Percentiles rank a stretch among this genome's conserved stretches.
Evolutionary conservation across 2,797 vertebrate genomes (phyloP).

Genomic region (Karalla daura): DNA sequence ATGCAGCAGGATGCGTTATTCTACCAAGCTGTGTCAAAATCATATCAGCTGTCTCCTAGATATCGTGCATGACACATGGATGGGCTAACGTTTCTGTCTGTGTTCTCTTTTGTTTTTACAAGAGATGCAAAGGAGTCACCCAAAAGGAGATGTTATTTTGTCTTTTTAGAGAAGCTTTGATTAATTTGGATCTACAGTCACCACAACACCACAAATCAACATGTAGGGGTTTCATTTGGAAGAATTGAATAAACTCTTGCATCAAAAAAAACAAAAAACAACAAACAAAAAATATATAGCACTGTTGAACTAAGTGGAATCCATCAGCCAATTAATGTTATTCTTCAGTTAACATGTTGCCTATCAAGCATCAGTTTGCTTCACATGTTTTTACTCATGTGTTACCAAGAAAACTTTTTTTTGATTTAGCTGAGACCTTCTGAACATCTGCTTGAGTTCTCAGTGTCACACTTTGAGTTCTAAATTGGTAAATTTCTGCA

Average conservation of each 20-base stretch:
- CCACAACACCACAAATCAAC: too few relatives aligned
- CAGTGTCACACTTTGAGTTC: constrained; percentile 63
- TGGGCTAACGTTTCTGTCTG: constrained; percentile 37
- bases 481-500: constrained; percentile 73
- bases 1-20: constrained; percentile 41
- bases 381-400: constrained; percentile 33
- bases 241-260: too few relatives aligned
- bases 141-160: too few relatives aligned
- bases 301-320: too few relatives aligned
- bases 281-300: not conserved
- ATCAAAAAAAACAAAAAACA: not conserved
- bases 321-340: not conserved
- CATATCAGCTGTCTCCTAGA: constrained; percentile 37
- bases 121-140: too few relatives aligned
- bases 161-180: too few relatives aligned
- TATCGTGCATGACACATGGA: constrained; percentile 47
- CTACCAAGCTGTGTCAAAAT: constrained; percentile 51
- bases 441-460: constrained; percentile 67
- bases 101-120: constrained; percentile 7
- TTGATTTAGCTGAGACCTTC: constrained; percentile 46
- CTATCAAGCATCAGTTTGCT: constrained; percentile 10
- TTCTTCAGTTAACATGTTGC: not conserved
- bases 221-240: too few relatives aligned
- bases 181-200: too few relatives aligned
- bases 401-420: constrained; percentile 28